phyloP scores from a whole-genome alignment of 2,113 vertebrate genomes.

The Protomyctophum bolini region DNA sequence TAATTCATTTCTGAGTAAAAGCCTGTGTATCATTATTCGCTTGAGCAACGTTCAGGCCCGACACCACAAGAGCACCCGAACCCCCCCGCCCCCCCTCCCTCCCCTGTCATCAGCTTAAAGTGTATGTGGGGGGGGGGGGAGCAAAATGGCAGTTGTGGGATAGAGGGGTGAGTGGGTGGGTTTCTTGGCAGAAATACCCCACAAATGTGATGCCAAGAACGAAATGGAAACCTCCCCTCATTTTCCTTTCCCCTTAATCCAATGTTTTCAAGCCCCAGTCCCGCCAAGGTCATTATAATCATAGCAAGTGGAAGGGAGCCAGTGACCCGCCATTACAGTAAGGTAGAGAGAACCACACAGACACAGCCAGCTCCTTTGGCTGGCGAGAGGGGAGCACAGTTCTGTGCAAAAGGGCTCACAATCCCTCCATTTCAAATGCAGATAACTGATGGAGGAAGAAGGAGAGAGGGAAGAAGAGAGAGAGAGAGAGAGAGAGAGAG shows the following conservation, averaged over 20 bases:
- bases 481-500: background rate
- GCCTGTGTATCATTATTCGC: slow-evolving; percentile 75
- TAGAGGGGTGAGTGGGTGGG: slow-evolving; percentile 42
- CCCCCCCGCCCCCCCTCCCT: slow-evolving; percentile 13
- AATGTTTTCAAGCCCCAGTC: slow-evolving; percentile 81
- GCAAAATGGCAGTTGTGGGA: slow-evolving; percentile 29
- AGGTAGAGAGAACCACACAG: slow-evolving; percentile 73
- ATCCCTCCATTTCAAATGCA: slow-evolving; percentile 65
- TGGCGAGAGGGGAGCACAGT: slow-evolving; percentile 30
- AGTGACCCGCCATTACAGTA: slow-evolving; percentile 78
- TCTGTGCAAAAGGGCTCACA: slow-evolving; percentile 46
- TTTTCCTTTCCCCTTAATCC: slow-evolving; percentile 83
- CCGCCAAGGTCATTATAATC: slow-evolving; percentile 84
- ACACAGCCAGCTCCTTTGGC: slow-evolving; percentile 52
- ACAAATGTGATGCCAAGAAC: slow-evolving; percentile 80
- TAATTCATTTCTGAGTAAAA: slow-evolving; percentile 76
- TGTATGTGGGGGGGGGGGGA: slow-evolving; percentile 8
- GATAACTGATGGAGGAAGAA: slow-evolving; percentile 34
- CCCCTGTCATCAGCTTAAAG: slow-evolving; percentile 45
- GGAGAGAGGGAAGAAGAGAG: background rate
- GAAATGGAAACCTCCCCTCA: slow-evolving; percentile 84
- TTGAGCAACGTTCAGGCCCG: slow-evolving; percentile 62
- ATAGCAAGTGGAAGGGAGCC: slow-evolving; percentile 79
- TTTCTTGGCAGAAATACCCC: slow-evolving; percentile 77
- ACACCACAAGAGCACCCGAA: slow-evolving; percentile 61